Conservation (phyloP, 2,888 invertebrate genomes). For the Drosophila kambysellisi region DNA sequence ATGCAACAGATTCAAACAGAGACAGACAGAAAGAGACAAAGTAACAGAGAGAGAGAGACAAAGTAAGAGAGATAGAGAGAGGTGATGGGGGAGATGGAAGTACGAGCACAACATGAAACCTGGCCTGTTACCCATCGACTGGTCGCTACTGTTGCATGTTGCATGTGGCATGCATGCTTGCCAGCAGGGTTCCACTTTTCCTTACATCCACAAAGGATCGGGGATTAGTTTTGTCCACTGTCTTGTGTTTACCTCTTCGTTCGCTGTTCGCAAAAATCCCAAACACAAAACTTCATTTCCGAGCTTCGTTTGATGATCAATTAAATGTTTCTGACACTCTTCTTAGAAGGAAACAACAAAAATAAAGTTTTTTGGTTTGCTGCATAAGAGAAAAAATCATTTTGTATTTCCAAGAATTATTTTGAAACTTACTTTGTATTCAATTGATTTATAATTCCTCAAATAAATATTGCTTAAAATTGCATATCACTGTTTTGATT, state of each 20-base stretch:
- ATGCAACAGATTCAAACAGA: conserved; percentile 30
- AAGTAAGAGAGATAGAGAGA: not conserved
- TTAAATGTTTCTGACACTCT: conserved; percentile 54
- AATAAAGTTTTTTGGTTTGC: not conserved
- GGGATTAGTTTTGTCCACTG: conserved; percentile 10
- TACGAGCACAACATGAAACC: conserved; percentile 21
- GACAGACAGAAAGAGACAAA: not conserved
- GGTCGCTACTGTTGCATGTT: conserved; percentile 65
- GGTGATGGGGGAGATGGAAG: not conserved
- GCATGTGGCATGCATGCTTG: conserved; percentile 51
- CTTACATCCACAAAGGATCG: not conserved
- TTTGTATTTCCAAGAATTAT: not conserved
- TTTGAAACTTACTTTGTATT: not conserved
- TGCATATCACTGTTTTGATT: not conserved
- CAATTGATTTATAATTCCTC: not conserved
- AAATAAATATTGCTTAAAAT: not conserved
- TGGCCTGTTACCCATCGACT: conserved; percentile 11
- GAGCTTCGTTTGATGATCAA: conserved; percentile 48
- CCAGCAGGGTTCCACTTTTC: conserved; percentile 24
- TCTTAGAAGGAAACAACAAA: conserved; percentile 7
- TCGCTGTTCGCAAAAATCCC: conserved; percentile 15
- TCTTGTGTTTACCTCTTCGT: conserved; percentile 35
- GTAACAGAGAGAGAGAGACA: not conserved
- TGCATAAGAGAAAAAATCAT: not conserved
- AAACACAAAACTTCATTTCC: conserved; percentile 39